Base-by-base conservation (phyloP, 2,888 invertebrate genomes). In the Oscheius sp. region DNA sequence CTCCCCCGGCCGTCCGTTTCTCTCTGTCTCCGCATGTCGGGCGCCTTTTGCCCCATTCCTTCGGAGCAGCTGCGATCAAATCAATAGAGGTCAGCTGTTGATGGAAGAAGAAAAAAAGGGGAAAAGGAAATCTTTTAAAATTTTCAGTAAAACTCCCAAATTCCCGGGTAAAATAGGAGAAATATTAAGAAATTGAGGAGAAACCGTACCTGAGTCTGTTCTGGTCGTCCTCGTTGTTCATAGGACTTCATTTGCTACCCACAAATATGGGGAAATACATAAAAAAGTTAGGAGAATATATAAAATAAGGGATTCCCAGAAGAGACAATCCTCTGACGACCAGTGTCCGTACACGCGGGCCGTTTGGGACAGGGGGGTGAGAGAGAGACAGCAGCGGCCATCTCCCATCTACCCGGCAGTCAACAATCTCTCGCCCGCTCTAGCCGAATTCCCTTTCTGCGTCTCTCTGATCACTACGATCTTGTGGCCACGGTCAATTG, bases 271-370 rank as follows among this genome's bases (percentile, higher is more conserved):
- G 35, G 35, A 3, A 35, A 9, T 3, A 9, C 35, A 9, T 3
- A 9, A 35, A 35, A 35, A 3, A 35, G 35, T 9, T 35, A 9
- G 35, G 35, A 35, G 35, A 35, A 35, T 35, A 35, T 35, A 35
- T 3, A 35, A 35, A 35, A 35, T 35, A 35, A 9, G 35, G 35
- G 35, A 35, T n/a, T n/a, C n/a, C 35, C 5, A 35, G 35, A 35
- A 6, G 35, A 35, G 12, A 16, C 29, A 18, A 25, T n/a, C n/a
- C n/a, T n/a, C n/a, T 27, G n/a, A 46, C 46, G 69, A 56, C 69
- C 69, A 56, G 55, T 55, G 55, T 53, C 55, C 69, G 56, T 69
- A 56, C 55, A 53, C 66, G 66, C 53, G 69, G 9, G 69, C 43
- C 55, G 21, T 21, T 55, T 55, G 55, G 52, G 52, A 3, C 5